Percentiles rank a stretch among this genome's conserved stretches.
Conservation (phyloP, 2,888 invertebrate species). For the Petrolisthes cinctipes region DNA sequence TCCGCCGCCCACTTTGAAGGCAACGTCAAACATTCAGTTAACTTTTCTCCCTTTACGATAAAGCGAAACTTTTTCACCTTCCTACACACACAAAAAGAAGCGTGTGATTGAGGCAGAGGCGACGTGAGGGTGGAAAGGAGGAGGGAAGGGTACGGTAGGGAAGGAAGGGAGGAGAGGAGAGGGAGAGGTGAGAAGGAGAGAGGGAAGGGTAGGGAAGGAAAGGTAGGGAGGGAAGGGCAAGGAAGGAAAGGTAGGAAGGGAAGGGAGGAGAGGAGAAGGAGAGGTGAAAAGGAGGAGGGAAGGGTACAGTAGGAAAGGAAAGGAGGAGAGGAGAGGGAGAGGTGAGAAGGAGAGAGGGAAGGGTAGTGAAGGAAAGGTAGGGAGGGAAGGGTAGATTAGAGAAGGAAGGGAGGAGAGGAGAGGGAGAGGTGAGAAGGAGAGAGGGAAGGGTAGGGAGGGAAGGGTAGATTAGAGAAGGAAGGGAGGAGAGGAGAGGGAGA, state of each 20-base stretch:
- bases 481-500: too few relatives aligned
- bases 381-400: neutral
- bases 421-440: neutral
- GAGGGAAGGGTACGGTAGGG: neutral
- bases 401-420: neutral
- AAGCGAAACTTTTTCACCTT: too few relatives aligned
- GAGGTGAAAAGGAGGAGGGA: neutral
- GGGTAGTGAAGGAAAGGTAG: neutral
- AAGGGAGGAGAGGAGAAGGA: neutral
- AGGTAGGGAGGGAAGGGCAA: neutral
- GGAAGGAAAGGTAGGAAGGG: neutral
- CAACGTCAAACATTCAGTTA: too few relatives aligned
- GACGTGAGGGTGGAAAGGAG: neutral
- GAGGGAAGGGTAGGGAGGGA: neutral
- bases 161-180: neutral
- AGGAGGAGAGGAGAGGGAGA: neutral
- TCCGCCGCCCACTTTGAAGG: too few relatives aligned
- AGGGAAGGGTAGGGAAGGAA: neutral
- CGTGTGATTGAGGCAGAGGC: neutral
- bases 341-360: neutral
- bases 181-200: neutral
- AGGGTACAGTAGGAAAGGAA: neutral
- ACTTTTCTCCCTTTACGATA: too few relatives aligned
- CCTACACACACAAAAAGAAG: neutral
- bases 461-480: neutral